Conservation (phyloP, 2,797 vertebrate species). For the Ammospiza maritima region DNA sequence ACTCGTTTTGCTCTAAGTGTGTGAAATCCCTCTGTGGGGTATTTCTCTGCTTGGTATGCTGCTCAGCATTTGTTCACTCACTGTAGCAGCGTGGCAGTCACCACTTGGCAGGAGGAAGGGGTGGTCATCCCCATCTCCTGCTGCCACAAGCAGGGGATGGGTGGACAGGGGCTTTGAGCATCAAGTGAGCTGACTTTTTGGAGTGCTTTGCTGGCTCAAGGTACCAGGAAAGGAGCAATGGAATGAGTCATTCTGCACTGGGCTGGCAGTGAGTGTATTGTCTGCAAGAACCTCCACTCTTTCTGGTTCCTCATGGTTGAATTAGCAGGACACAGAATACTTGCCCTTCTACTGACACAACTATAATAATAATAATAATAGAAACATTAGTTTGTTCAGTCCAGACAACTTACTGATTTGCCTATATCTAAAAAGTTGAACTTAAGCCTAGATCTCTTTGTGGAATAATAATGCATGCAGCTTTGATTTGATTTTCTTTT, state of each 20-base stretch:
- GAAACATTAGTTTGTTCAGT: background rate
- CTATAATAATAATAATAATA: background rate
- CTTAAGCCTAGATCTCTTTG: background rate
- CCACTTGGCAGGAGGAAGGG: background rate
- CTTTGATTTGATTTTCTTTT: background rate
- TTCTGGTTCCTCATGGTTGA: background rate
- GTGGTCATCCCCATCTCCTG: background rate
- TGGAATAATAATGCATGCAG: background rate
- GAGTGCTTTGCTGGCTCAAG: background rate
- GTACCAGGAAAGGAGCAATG: background rate
- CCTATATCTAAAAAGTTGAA: background rate
- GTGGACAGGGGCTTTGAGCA: background rate
- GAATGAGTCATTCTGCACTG: background rate
- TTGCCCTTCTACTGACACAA: background rate
- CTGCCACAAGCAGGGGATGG: background rate
- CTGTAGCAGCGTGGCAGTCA: background rate
- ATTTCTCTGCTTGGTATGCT: background rate
- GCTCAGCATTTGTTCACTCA: background rate
- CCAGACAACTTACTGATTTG: background rate
- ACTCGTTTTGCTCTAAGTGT: background rate
- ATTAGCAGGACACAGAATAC: background rate
- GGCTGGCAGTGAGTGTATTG: background rate
- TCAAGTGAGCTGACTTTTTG: background rate
- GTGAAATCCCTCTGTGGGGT: background rate
- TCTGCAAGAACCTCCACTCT: background rate